Evolutionary conservation across 2,113 vertebrate genomes (phyloP), one percentile per base, ranked within the genome.

Genomic region (Aegithalos caudatus): DNA sequence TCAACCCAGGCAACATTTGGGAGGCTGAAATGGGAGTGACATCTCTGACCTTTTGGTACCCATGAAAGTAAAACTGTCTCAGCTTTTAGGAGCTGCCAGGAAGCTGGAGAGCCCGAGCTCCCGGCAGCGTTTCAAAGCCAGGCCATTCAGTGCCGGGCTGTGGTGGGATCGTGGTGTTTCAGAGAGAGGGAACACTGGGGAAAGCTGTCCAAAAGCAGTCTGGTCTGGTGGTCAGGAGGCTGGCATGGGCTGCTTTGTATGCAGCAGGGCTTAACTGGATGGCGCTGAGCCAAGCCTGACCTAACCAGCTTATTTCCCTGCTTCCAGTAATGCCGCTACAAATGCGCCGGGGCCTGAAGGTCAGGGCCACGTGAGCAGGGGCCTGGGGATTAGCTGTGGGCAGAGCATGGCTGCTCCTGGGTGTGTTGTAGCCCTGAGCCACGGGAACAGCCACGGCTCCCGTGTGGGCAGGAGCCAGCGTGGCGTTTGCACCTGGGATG

Each of bases 371-470:
- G 17, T 91, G 87, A 94, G 74, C 61, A 74, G 74, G 67, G 81
- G 48, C 60, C 57, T 50, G 77, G 38, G 54, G 84, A 81, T 81
- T 73, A 86, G 42, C 51, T 73, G 78, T 28, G 61, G 51, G 64
- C 83, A 69, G 40, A 91, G 50, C 8, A 6, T 1, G 12, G 83
- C 86, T 88, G 27, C 42, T 91, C 25, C 72, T 2, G 12, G 35
- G 31, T 12, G 54, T 81, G 69, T 33, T 5, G 1, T 45, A 71
- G 33, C 48, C 42, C 70, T 31, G 78, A 88, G 66, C 38, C 58
- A 33, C 0, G 0, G 81, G 37, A 61, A 33, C 0, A 14, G 5
- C 48, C 2, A 0, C 1, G 2, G 54, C 13, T 57, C 14, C 42
- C 0, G 2, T 15, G 25, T 9, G 28, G 14, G 40, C 83, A 15